These are phyloP conservation scores for Vannuccia rotundouncinata DNA, from an alignment of 2,888 invertebrate species.

Conservation along the genomic window DNA sequence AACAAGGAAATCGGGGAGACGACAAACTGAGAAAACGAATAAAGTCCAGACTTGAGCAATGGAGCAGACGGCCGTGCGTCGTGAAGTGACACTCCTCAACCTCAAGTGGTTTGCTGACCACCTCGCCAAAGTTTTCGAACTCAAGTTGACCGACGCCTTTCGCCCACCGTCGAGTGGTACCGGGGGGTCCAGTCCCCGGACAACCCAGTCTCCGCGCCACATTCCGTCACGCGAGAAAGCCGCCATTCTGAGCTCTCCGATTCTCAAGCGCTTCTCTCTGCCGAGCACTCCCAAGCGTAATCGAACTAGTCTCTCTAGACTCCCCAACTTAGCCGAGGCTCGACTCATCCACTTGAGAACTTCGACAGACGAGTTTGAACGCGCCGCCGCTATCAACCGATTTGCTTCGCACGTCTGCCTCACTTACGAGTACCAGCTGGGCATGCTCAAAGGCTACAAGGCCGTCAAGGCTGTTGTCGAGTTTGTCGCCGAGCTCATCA, in stretches of 20 bases:
- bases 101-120: constrained; percentile 37
- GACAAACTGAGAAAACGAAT: too few species aligned
- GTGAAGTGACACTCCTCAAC: constrained; percentile 34
- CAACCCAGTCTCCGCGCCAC: constrained; percentile 18
- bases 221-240: constrained; percentile 12
- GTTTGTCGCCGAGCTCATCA: constrained; percentile 35
- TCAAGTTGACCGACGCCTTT: constrained; percentile 27
- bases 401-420: constrained; percentile 37
- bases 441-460: constrained; percentile 37
- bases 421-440: constrained; percentile 38
- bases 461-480: constrained; percentile 33
- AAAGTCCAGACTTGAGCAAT: too few species aligned
- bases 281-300: constrained; percentile 23
- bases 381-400: constrained; percentile 29
- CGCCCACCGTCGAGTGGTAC: not conserved
- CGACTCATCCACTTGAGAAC: constrained; percentile 23
- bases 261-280: constrained; percentile 31
- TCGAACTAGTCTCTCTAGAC: not conserved
- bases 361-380: constrained; percentile 25
- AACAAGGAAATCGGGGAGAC: too few species aligned
- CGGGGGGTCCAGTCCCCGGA: not conserved
- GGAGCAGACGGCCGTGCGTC: not conserved
- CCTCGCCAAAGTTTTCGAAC: constrained; percentile 33
- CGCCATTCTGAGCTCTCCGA: constrained; percentile 18
- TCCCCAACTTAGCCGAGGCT: not conserved